Base-by-base conservation (phyloP, 2,888 invertebrate genomes). In the Opisthograptis luteolata region DNA sequence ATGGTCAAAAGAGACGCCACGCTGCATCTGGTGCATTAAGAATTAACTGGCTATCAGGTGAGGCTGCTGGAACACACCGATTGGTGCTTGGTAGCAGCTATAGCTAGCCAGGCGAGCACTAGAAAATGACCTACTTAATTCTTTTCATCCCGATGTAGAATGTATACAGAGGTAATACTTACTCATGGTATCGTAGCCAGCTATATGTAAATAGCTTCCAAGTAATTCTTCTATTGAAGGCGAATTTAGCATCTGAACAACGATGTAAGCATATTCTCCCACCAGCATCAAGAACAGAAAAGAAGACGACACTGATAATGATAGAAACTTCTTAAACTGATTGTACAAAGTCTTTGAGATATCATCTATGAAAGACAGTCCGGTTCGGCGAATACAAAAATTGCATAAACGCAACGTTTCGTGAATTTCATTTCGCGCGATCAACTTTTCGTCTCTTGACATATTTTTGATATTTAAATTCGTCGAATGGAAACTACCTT, bases 111-210 rank as follows among this genome's bases (percentile, higher is more conserved):
- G n/a, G n/a, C n/a, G n/a, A n/a, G n/a, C n/a, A n/a, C n/a, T n/a
- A n/a, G n/a, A n/a, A n/a, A n/a, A n/a, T n/a, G n/a, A n/a, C n/a
- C n/a, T n/a, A n/a, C n/a, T n/a, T n/a, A n/a, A n/a, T n/a, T n/a
- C n/a, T n/a, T n/a, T n/a, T n/a, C n/a, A n/a, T n/a, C n/a, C n/a
- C n/a, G n/a, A n/a, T n/a, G n/a, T n/a, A n/a, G n/a, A 17, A 32
- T 2, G 7, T 28, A 12, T 0, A 3, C 3, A 5, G 13, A 13
- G 10, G 5, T 39, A 47, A 14, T 50, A 76, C 79, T 77, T 58
- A 86, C 86, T 83, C 76, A 84, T 79, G 5, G 69, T 69, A 36
- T 78, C 86, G 34, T 86, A 86, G 13, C 84, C 85, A 17, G 79
- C 76, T 44, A 84, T 79, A 49, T 86, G 85, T 51, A 86, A 64